Evolutionary conservation across 2,888 invertebrate species (phyloP), one percentile per base, ranked within the genome.

Genomic region (Metallyticus violacea): DNA sequence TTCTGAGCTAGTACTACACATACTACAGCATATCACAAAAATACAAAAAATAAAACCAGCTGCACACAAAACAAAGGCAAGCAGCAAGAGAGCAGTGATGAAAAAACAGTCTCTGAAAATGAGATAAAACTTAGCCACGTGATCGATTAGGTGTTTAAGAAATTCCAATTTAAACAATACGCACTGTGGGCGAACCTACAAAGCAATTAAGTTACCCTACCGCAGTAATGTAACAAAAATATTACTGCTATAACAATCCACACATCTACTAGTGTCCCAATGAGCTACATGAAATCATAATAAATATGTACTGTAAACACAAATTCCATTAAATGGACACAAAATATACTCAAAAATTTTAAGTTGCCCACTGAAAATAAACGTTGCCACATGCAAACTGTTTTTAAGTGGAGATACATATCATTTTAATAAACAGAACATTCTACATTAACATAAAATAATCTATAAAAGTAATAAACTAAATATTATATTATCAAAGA

Each of bases 21-120:
- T 22, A 62, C 40, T 62, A 62, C 40, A 62, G 40, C 40, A 62
- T 62, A n/a, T n/a, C n/a, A n/a, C n/a, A n/a, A n/a, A n/a, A n/a
- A n/a, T n/a, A n/a, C n/a, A n/a, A n/a, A n/a, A n/a, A n/a, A n/a
- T 62, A 62, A 62, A 62, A 3, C 40, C 40, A 62, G 40, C 40
- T 80, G 28, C 79, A 85, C 85, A 80, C 25, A 76, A 26, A 80
- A 27, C n/a, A 25, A 78, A 84, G 77, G 76, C 76, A 86, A 85
- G 86, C 87, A 79, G 86, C 87, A 87, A 87, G 87, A 87, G 86
- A 87, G 87, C 87, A 87, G 87, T 87, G 87, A 87, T 87, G 87
- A 87, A 87, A 78, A 76, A 86, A 77, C 40, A 85, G 27, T 83
- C 26, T 77, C 40, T 62, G 40, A 62, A 62, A 62, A 62, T 62